A percentile compares a stretch with the other conserved stretches of the same genome.
phyloP scores from a whole-genome alignment of 1,140 invertebrate genomes.

The Frieseomelitta varia region DNA sequence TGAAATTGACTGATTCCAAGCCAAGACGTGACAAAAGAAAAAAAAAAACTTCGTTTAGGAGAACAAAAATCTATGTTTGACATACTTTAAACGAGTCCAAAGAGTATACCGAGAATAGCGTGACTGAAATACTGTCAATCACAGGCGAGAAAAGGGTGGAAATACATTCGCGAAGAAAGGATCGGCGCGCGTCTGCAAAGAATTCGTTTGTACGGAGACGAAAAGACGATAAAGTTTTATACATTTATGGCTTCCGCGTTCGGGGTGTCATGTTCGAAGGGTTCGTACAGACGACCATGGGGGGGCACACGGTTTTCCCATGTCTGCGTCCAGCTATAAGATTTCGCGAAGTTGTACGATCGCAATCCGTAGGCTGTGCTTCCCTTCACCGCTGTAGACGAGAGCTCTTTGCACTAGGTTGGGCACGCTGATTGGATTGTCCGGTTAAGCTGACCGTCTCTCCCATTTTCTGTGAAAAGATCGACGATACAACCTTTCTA shows the following conservation, averaged over 20 bases:
- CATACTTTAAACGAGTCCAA: no score
- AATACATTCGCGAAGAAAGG: not conserved
- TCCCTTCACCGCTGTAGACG: not conserved
- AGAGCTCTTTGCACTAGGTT: slow-evolving; percentile 12
- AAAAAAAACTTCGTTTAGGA: no score
- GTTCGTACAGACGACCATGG: not conserved
- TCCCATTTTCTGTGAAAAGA: not conserved
- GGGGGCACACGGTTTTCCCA: not conserved
- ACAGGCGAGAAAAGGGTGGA: not conserved
- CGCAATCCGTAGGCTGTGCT: slow-evolving; percentile 48
- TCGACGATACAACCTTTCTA: not conserved
- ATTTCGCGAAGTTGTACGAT: slow-evolving; percentile 67
- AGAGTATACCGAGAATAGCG: not conserved
- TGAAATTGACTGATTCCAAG: no score
- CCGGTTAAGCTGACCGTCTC: slow-evolving; percentile 7
- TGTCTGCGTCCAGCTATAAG: slow-evolving; percentile 58
- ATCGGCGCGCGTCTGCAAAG: not conserved
- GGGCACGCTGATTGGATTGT: slow-evolving; percentile 48
- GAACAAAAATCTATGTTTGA: no score
- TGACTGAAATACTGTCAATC: not conserved
- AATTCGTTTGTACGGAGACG: not conserved
- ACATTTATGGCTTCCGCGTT: slow-evolving; percentile 34
- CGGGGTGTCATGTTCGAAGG: not conserved
- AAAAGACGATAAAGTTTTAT: slow-evolving; percentile 22
- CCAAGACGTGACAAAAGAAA: no score